Base-by-base conservation (phyloP, 2,888 invertebrate genomes). In the Entomobrya proxima region DNA sequence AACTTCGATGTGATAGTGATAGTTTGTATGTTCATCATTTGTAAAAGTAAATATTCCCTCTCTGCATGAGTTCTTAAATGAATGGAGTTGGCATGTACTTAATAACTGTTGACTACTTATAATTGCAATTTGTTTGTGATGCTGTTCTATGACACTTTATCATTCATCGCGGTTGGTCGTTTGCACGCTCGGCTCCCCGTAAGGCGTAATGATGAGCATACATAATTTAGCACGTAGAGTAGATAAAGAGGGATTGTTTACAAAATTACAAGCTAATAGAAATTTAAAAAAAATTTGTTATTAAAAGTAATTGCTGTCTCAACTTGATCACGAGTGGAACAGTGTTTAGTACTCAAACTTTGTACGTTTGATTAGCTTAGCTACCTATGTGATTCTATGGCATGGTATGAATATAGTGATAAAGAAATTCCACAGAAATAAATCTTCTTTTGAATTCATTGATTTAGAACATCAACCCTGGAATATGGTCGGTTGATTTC, bases 161-260 rank as follows among this genome's bases (percentile, higher is more conserved):
- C 78, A 50, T 79, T 67, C 67, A 79, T 50, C 50, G 67, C 35
- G 32, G 67, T 64, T 79, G 78, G 67, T 79, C 78, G n/a, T n/a
- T 64, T 58, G n/a, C 21, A 24, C 40, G 6, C 78, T 35, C 18
- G 37, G 35, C 61, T 64, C 61, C 61, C 61, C 35, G 61, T 58
- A 58, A 58, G 13, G 30, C 61, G 18, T 64, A 64, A 64, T 64
- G 35, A 58, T 52, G 30, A 35, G 67, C 69, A 55, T 40, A 24
- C 15, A 67, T 79, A 27, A 32, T 52, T 74, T 30, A 47, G 32
- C 32, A 44, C 44, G 30, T 18, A 52, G 4, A 58, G n/a, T 7
- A 58, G n/a, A 58, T 2, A 30, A 13, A 58, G 13, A 13, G 30
- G 27, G 5, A 52, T 67, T 37, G 69, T 67, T 67, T 58, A 79